These are phyloP conservation scores for Phortica magna DNA, from an alignment of 2,888 invertebrate genomes.

Conservation along the genomic window DNA sequence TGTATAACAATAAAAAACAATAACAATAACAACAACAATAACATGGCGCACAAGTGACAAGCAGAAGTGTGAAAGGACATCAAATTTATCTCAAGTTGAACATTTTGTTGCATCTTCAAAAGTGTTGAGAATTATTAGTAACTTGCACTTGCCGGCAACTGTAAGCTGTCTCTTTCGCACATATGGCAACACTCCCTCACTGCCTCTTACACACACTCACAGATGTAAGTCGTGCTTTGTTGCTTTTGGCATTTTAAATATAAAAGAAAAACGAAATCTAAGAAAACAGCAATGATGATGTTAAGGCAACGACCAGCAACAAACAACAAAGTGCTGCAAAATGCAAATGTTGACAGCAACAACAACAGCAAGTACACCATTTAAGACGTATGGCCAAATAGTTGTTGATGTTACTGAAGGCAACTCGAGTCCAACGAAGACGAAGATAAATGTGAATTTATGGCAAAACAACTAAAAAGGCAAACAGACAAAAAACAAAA, in stretches of 20 bases:
- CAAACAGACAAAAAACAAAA: background rate
- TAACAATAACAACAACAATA: background rate
- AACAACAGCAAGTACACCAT: background rate
- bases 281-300: constrained; percentile 12
- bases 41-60: background rate
- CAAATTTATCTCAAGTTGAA: constrained; percentile 19
- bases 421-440: background rate
- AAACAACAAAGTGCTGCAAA: background rate
- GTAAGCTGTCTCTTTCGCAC: no score
- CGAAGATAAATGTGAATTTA: constrained; percentile 39
- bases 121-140: constrained; percentile 23
- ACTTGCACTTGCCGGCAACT: background rate
- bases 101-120: constrained; percentile 11
- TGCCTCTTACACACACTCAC: background rate
- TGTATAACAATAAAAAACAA: background rate
- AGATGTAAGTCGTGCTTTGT: background rate
- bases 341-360: background rate
- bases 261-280: background rate
- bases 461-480: constrained; percentile 10
- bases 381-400: background rate
- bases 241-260: background rate
- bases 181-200: no score
- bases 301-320: background rate
- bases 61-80: constrained; percentile 28
- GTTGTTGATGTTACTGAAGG: constrained; percentile 1